Base-by-base conservation (phyloP, 2,113 vertebrate species). In the Eonycteris spelaea region DNA sequence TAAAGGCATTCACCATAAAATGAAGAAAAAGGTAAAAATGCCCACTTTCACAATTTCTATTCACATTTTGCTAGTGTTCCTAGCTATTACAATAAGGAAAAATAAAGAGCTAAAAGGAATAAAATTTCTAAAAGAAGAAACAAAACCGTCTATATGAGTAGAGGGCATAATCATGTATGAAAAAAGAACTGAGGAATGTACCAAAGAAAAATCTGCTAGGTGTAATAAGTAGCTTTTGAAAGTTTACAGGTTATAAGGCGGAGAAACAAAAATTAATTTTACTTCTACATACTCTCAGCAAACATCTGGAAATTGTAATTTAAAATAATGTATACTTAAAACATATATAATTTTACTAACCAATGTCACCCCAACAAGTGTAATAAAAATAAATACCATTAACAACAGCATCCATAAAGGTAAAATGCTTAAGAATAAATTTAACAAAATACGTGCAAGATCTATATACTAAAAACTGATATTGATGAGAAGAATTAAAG, bases 261-360 rank as follows among this genome's bases (percentile, higher is more conserved):
- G 74, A 90, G 18, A 85, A 45, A 92, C 3, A 90, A 92, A 95
- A 33, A 65, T 84, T 45, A 26, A 38, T 74, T 87, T 86, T 95
- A 55, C 51, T 68, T 89, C 10, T 48, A 59, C 12, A 24, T 45
- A 45, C 10, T 45, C 21, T 26, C 80, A 55, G 77, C 8, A 5
- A 67, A 55, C 3, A 85, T 70, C 18, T 48, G 16, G 43, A 90
- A 57, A 55, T n/a, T 61, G 2, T 53, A 38, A 59, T 86, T 61
- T 10, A 86, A 93, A 93, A 80, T 51, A 51, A 51, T 51, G 51
- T 51, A 51, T 14, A 51, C 51, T 51, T 51, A 15, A 51, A 51
- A 51, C 51, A 14, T 51, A 51, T 51, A 16, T 51, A 51, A 51
- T 51, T 51, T 51, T 51, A 51, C 15, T 51, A 51, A 51, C 51